phyloP scores from a whole-genome alignment of 1,140 invertebrate genomes.

The Ceratina australensis region DNA sequence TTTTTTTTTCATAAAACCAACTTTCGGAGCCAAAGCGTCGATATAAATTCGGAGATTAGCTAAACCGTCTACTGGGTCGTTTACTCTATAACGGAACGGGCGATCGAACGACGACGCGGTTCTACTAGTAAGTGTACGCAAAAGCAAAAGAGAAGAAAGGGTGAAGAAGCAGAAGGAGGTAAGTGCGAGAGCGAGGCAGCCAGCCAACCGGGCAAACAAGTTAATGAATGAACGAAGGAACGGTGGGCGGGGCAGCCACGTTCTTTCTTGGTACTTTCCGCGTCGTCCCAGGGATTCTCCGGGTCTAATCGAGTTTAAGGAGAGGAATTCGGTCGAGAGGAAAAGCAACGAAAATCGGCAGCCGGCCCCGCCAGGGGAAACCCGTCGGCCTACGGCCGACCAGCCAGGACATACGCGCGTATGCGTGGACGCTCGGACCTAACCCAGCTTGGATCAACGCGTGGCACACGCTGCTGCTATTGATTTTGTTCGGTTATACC shows the following conservation, averaged over 20 bases:
- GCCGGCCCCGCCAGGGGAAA: too few species aligned
- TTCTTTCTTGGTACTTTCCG: conserved; percentile 50
- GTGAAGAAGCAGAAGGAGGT: not conserved
- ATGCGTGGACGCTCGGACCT: conserved; percentile 14
- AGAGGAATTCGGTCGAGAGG: too few species aligned
- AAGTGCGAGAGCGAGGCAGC: not conserved
- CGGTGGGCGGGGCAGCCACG: conserved; percentile 40
- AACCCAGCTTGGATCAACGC: not conserved
- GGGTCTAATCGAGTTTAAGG: not conserved
- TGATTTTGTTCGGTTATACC: conserved; percentile 19
- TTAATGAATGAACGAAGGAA: conserved; percentile 59
- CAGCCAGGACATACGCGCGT: not conserved
- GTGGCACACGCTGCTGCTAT: conserved; percentile 9
- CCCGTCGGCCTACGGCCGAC: not conserved
- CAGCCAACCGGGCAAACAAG: conserved; percentile 21
- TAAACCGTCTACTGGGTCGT: too few species aligned
- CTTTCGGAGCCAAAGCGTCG: too few species aligned
- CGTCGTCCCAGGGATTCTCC: not conserved
- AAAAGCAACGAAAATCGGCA: conserved; percentile 1
- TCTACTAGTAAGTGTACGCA: too few species aligned
- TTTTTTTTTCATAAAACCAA: too few species aligned
- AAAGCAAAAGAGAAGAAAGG: conserved; percentile 19
- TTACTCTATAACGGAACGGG: not conserved
- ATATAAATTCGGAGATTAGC: too few species aligned
- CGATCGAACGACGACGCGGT: not conserved